phyloP scores from a whole-genome alignment of 2,888 invertebrate species.

The Andrena trimmerana region DNA sequence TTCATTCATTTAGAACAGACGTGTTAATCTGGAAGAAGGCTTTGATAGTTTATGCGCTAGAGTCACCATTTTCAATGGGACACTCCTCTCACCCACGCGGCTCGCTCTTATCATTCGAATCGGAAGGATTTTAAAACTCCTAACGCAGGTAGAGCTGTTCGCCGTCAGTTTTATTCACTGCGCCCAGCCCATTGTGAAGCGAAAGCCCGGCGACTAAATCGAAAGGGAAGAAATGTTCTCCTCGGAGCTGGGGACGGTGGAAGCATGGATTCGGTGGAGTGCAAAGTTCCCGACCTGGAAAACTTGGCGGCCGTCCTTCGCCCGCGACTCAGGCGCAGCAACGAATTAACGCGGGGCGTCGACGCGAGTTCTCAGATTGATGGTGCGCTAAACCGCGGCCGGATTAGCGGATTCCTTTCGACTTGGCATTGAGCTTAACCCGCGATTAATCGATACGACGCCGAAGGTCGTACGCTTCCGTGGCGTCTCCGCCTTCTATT shows the following conservation, averaged over 20 bases:
- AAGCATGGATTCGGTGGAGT: conserved; percentile 2
- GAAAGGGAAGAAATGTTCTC: background rate
- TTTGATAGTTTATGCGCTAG: no score
- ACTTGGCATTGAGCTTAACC: conserved; percentile 70
- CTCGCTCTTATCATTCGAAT: no score
- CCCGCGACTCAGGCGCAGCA: background rate
- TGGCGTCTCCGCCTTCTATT: conserved; percentile 67
- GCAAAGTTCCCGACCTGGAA: conserved; percentile 44
- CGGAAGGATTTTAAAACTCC: no score
- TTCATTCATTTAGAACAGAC: no score
- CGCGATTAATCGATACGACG: conserved; percentile 68
- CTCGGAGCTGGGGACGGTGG: no score
- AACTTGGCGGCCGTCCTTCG: conserved; percentile 23
- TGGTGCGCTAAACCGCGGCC: conserved; percentile 25
- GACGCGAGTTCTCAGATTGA: conserved; percentile 33
- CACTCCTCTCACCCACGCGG: no score
- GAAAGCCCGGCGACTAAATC: background rate
- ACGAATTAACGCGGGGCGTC: conserved; percentile 26
- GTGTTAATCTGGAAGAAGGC: no score
- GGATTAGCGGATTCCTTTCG: conserved; percentile 58
- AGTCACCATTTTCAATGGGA: no score
- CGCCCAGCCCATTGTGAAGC: no score
- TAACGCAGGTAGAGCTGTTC: no score
- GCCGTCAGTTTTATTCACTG: no score
- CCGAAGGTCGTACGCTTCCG: conserved; percentile 72